Conservation (phyloP, 2,113 vertebrate species). For the Rhinichthys klamathensis region DNA sequence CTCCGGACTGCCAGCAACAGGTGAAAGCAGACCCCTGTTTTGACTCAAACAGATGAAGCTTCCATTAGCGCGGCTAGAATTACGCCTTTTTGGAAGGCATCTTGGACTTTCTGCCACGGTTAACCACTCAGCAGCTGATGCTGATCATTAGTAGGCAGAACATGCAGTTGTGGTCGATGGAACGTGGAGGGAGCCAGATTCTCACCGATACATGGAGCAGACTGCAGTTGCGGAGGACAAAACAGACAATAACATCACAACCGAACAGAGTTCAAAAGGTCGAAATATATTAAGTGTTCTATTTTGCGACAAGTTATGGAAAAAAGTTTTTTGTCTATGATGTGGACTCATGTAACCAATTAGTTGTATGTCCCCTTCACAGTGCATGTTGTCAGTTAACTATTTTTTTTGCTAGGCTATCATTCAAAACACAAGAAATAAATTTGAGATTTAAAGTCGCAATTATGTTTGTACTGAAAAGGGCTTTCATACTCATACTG, state of each 20-base stretch:
- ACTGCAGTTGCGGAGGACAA: conserved; percentile 51
- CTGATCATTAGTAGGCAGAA: conserved; percentile 44
- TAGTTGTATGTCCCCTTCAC: neutral
- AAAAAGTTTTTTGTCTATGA: conserved; percentile 52
- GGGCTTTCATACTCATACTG: neutral
- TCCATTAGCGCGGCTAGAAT: conserved; percentile 48
- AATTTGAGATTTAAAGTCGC: neutral
- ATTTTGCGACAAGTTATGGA: conserved; percentile 67
- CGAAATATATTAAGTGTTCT: conserved; percentile 79
- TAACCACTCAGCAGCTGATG: conserved; percentile 37
- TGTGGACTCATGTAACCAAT: neutral
- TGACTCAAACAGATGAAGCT: conserved; percentile 33
- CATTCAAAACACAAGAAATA: neutral
- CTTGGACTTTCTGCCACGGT: conserved; percentile 43
- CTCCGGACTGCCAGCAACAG: conserved; percentile 33
- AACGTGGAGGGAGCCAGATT: conserved; percentile 32
- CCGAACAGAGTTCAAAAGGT: conserved; percentile 69
- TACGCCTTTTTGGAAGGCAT: conserved; percentile 32
- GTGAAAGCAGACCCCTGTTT: conserved; percentile 44
- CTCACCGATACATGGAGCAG: neutral
- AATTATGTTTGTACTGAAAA: neutral
- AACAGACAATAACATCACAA: conserved; percentile 62
- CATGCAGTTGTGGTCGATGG: conserved; percentile 41
- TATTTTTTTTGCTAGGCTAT: neutral
- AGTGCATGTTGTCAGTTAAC: neutral